Percentiles rank a stretch among this genome's conserved stretches.
phyloP scores from a whole-genome alignment of 1,140 invertebrate genomes.

The Bathynomus jamesi region DNA sequence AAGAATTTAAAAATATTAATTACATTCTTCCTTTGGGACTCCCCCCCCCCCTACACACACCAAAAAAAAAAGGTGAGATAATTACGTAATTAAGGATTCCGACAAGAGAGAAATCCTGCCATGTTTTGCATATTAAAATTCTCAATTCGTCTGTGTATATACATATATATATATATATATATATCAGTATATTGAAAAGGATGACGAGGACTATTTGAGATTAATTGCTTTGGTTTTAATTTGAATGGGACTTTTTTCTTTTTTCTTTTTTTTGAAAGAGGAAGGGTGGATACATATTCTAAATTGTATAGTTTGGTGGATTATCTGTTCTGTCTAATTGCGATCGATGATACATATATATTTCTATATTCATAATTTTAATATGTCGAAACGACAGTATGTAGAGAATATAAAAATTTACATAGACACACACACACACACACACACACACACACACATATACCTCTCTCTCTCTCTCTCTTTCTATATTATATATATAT shows the following conservation, averaged over 20 bases:
- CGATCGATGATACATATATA: background rate
- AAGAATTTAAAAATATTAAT: no score
- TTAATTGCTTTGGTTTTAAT: no score
- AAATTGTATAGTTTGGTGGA: background rate
- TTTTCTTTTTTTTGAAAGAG: background rate
- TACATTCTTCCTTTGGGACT: no score
- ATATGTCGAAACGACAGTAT: no score
- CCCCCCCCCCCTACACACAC: no score
- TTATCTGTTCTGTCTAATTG: background rate
- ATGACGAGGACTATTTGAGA: no score
- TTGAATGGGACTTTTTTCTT: no score
- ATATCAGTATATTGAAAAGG: background rate
- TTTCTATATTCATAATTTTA: background rate
- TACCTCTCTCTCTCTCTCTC: background rate
- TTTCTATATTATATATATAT: background rate
- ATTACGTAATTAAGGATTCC: no score
- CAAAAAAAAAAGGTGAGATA: no score
- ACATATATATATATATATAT: constrained; percentile 4
- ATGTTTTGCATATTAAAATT: no score
- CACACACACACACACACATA: background rate
- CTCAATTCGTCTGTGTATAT: no score
- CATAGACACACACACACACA: background rate
- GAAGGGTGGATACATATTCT: background rate
- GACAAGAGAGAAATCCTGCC: no score
- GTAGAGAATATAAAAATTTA: background rate